Base-by-base conservation (phyloP, 2,888 invertebrate species). In the Nomada hirtipes region DNA sequence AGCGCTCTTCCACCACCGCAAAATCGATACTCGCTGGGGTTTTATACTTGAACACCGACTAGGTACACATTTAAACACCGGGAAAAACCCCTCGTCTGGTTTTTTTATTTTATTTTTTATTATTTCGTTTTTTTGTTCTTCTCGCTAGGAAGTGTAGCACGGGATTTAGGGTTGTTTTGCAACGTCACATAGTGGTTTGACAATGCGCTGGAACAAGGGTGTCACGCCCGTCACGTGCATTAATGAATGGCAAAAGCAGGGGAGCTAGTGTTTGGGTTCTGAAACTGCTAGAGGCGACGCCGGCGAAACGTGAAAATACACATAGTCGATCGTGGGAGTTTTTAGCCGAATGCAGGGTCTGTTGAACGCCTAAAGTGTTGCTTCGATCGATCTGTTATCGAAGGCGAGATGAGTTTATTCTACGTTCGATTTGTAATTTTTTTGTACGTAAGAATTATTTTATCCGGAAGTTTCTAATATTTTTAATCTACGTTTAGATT, bases 1-100 rank as follows among this genome's bases (percentile, higher is more conserved):
- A 76, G 36, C 70, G 64, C 57, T 65, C 70, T 60, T 70, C 64
- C 18, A 57, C 52, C 64, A 50, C 29, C 59, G 64, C 13, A 52
- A 69, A 79, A 70, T 79, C 79, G 70, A 76, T 79, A 70, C 59
- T 44, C 44, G 50, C 29, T 23, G 59, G 64, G 47, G 47, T 60
- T 76, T 61, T 65, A 53, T 76, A 70, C 63, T 69, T 64, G 76
- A 70, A 70, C 44, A 44, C 13, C 26, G 74, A 68, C 60, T 69
- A 52, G 57, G 50, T n/a, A 9, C 18, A 68, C 44, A 20, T 57
- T 63, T 59, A 79, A 76, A 76, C 29, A 23, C 76, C 9, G 36
- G 52, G 69, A 26, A 76, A 70, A 70, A 36, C 53, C 70, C 29
- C 53, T 53, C 76, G 59, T 76, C 60, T 53, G 15, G 36, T 63